These are phyloP conservation scores for Limnodromus scolopaceus DNA, from an alignment of 2,797 vertebrate species.

Conservation along the genomic window DNA sequence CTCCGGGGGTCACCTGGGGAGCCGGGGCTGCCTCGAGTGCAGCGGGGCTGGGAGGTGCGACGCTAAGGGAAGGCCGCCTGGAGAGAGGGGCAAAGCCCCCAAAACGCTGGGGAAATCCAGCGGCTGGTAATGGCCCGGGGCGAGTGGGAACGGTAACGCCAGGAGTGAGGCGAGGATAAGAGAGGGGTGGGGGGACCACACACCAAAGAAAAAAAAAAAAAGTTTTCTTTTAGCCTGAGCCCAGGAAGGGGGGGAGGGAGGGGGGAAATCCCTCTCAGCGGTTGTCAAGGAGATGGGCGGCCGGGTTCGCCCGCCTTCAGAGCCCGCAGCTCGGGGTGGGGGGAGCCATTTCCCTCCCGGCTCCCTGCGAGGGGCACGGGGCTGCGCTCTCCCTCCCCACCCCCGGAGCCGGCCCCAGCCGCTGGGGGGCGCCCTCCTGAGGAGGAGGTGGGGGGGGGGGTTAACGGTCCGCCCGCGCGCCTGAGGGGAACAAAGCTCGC, in stretches of 20 bases:
- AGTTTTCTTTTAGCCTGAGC: constrained; percentile 56
- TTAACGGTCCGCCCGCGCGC: background rate
- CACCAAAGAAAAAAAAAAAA: background rate
- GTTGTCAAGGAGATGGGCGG: constrained; percentile 75
- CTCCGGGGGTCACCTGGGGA: accelerated
- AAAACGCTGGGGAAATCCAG: background rate
- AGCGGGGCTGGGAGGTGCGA: background rate
- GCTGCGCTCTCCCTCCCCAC: background rate
- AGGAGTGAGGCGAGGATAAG: background rate
- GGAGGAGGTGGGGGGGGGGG: accelerated
- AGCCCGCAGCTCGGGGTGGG: background rate
- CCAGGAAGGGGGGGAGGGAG: background rate
- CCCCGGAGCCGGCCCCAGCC: background rate
- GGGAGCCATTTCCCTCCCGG: constrained; percentile 45
- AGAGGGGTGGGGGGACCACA: background rate
- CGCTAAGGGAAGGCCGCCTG: background rate
- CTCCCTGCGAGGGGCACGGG: background rate
- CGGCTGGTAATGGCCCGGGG: background rate
- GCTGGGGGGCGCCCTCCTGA: background rate
- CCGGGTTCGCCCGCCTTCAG: constrained; percentile 48
- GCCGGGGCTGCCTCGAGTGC: background rate
- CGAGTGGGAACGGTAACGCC: background rate
- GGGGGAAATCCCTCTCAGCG: constrained; percentile 6
- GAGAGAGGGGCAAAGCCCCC: background rate
- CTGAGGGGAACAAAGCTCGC: background rate